Evolutionary conservation across 2,113 vertebrate species (phyloP), one percentile per base, ranked within the genome.

Genomic region (Alaudala cheleensis): DNA sequence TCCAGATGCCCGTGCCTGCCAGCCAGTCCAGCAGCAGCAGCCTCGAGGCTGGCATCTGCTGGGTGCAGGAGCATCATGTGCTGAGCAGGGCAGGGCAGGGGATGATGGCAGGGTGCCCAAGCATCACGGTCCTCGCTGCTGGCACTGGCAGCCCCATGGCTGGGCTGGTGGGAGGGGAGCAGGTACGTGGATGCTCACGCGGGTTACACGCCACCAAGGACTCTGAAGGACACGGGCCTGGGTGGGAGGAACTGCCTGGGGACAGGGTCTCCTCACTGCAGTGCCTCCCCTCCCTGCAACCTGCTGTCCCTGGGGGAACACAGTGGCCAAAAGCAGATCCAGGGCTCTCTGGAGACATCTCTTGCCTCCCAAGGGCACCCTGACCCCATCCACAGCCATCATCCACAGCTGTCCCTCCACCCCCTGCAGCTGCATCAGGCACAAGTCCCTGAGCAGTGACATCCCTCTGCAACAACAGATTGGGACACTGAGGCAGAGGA

Each of bases 121-220:
- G 11, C 2, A 0, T 34, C 28, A 3, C 2, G 0, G 49, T 34
- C 58, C 66, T 79, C 2, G 0, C 45, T 54, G 78, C 14, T 4
- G 77, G 72, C 42, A 29, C 65, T 37, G 34, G 44, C 47, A 74
- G 47, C 54, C 56, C 65, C 53, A 10, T 0, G 44, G 73, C 31
- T 62, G 84, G 69, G 64, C 39, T 73, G 67, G 29, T 3, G 9
- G 84, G 65, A 83, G 65, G 51, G 33, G 49, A 71, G 44, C 2
- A 3, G 74, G 65, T 40, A 79, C 12, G 8, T 25, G 65, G 85
- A 57, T 8, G 6, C 58, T 93, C 71, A 81, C 6, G 0, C 2
- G 11, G 66, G 58, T 84, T n/a, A 51, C 40, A 9, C 0, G 5
- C 58, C 7, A 7, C 62, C 86, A 96, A 95, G 96, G 96, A 93